Conservation (phyloP, 1,140 invertebrate genomes). For the Bombus superbus region DNA sequence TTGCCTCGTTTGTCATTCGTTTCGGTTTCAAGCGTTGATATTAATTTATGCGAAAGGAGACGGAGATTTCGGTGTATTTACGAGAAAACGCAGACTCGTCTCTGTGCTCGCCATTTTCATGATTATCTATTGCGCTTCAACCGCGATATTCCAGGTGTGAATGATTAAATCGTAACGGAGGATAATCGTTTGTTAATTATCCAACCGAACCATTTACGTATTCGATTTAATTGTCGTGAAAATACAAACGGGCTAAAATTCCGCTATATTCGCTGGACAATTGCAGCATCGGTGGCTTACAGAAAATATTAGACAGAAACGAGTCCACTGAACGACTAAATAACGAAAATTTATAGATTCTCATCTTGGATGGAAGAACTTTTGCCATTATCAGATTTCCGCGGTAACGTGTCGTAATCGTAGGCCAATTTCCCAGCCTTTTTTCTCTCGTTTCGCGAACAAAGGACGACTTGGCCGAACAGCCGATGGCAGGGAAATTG, state of each 20-base stretch:
- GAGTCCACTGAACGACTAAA: no score
- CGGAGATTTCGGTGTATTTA: neutral
- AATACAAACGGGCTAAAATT: neutral
- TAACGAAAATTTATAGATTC: no score
- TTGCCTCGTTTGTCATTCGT: slow-evolving; percentile 5
- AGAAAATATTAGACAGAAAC: neutral
- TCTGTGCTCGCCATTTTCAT: no score
- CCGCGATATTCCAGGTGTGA: neutral
- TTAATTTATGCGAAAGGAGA: neutral
- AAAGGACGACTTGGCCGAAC: slow-evolving; percentile 32
- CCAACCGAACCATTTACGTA: neutral
- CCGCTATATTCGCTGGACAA: neutral
- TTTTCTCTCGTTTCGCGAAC: slow-evolving; percentile 12
- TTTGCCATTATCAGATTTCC: no score
- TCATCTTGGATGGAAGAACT: no score
- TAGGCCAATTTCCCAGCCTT: no score
- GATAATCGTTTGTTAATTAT: neutral
- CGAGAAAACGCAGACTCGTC: neutral
- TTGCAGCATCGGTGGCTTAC: neutral
- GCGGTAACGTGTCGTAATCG: neutral
- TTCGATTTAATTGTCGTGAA: neutral
- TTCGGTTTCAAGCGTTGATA: neutral
- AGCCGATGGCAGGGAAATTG: slow-evolving; percentile 47
- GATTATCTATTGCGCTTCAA: neutral
- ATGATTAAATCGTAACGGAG: neutral